A percentile compares a stretch with the other conserved stretches of the same genome.
These are phyloP conservation scores for Crenuchus spilurus DNA, from an alignment of 2,797 vertebrate species.

Conservation along the genomic window DNA sequence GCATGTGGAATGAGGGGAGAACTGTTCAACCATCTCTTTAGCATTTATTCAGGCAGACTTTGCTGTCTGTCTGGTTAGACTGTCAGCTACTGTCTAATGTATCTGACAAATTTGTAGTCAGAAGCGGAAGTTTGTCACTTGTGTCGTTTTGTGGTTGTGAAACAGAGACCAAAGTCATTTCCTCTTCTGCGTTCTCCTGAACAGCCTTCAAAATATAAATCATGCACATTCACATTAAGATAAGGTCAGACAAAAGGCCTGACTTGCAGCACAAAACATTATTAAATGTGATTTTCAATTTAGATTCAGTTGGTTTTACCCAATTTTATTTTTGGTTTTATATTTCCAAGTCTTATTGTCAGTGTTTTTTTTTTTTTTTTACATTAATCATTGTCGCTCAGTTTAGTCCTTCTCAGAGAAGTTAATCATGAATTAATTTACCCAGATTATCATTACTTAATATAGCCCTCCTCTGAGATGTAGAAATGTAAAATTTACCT, in stretches of 20 bases:
- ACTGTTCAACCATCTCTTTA: too few species aligned
- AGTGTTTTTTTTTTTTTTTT: too few species aligned
- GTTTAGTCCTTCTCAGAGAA: too few species aligned
- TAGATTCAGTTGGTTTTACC: not conserved
- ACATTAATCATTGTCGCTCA: too few species aligned
- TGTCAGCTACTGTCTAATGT: not conserved
- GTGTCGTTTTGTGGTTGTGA: slow-evolving; percentile 32
- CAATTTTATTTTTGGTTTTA: too few species aligned
- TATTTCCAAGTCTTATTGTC: too few species aligned
- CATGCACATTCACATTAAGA: not conserved
- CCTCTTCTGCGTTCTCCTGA: not conserved
- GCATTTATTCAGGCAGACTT: too few species aligned
- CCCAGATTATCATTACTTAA: too few species aligned
- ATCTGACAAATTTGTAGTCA: not conserved
- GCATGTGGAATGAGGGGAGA: too few species aligned
- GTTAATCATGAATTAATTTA: too few species aligned
- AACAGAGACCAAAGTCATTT: not conserved
- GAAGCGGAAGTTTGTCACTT: slow-evolving; percentile 37
- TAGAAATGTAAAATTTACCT: too few species aligned
- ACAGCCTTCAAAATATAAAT: not conserved
- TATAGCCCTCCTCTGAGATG: too few species aligned
- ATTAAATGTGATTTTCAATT: not conserved
- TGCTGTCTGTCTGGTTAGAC: not conserved
- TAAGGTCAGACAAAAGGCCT: not conserved
- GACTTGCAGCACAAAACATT: not conserved